A percentile compares a stretch with the other conserved stretches of the same genome.
Evolutionary conservation across 2,113 vertebrate genomes (phyloP).

Genomic region (Martes martes): DNA sequence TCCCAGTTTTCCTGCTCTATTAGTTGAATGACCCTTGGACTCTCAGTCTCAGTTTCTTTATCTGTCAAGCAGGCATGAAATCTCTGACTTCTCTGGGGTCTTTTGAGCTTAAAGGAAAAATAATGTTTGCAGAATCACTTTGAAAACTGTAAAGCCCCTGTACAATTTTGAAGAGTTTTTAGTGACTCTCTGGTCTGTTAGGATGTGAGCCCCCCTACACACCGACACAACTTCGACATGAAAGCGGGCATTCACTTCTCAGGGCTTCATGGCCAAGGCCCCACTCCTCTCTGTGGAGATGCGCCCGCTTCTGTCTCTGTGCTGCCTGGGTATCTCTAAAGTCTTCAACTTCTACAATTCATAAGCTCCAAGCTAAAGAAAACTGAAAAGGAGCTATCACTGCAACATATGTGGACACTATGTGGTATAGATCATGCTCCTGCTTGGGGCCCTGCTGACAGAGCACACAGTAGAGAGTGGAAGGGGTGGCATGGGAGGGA

Average conservation of each 20-base stretch:
- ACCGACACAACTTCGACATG: not conserved
- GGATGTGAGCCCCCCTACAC: not conserved
- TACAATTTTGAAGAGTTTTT: not conserved
- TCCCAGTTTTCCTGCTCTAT: not conserved
- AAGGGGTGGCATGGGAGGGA: not conserved
- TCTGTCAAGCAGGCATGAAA: conserved; percentile 3
- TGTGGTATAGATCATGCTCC: not conserved
- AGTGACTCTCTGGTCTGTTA: not conserved
- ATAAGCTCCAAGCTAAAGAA: not conserved
- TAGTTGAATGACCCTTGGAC: not conserved
- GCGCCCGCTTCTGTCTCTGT: not conserved
- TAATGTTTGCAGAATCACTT: not conserved
- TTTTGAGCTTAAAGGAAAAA: not conserved
- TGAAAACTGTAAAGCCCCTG: not conserved
- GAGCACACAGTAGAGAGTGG: not conserved
- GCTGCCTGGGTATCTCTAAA: not conserved
- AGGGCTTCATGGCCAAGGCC: not conserved
- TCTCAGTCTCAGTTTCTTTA: conserved; percentile 37
- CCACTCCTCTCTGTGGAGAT: not conserved
- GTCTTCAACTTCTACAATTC: not conserved
- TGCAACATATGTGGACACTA: not conserved
- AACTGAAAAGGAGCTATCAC: not conserved
- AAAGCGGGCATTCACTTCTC: not conserved
- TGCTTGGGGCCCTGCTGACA: not conserved
- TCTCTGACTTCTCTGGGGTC: not conserved